Evolutionary conservation across 2,113 vertebrate genomes (phyloP), one percentile per base, ranked within the genome.

Genomic region (Sapajus apella): DNA sequence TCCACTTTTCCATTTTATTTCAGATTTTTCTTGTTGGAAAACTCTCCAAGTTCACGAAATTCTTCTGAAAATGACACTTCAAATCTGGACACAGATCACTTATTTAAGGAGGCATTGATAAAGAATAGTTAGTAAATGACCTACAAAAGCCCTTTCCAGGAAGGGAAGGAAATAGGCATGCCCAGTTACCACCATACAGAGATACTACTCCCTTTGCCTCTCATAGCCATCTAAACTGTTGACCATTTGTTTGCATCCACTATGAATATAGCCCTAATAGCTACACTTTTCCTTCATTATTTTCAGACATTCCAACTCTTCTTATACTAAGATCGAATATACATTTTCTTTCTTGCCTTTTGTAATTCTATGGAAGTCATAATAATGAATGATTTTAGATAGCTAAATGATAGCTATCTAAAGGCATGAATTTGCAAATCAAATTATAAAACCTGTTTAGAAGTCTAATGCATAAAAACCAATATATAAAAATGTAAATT

Each of bases 371-470:
- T 32, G 6, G 32, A 95, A 89, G 56, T 94, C 43, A 95, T 61
- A 77, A 79, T 68, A 88, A 87, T 79, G 64, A 58, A 58, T 13
- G 0, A 86, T 86, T 95, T 97, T 61, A 93, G 84, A 84, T 86
- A 92, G 88, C n/a, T 79, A 43, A 94, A 77, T 96, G 75, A 70
- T 85, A 45, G 35, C 27, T 64, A 90, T 73, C 32, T 79, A n/a
- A 3, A 6, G 6, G 40, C 37, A 92, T 55, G 50, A 87, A 76
- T 11, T 89, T 96, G 50, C 37, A 47, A 93, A 56, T 91, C 32
- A 97, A 96, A 79, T 56, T 73, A 10, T 73, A 92, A 96, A 95
- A 96, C 21, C 61, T 56, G 27, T 93, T 87, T 87, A 89, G 21
- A 96, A 93, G 64, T 76, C 76, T 95, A 86, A 76, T 89, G 45